phyloP scores from a whole-genome alignment of 2,888 invertebrate genomes.

The Hypercompe scribonia region DNA sequence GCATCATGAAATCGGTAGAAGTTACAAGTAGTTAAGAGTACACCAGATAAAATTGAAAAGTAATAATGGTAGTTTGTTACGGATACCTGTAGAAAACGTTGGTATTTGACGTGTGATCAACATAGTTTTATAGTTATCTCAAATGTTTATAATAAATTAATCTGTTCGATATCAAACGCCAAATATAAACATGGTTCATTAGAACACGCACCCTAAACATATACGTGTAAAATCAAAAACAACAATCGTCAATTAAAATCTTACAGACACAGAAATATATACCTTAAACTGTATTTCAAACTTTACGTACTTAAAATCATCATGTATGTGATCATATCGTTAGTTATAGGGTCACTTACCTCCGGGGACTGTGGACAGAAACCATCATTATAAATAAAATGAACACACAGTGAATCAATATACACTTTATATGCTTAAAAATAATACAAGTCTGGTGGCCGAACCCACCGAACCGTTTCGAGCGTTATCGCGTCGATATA shows the following conservation, averaged over 20 bases:
- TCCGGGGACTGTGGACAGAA: constrained; percentile 80
- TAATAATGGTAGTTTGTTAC: constrained; percentile 25
- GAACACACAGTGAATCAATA: constrained; percentile 84
- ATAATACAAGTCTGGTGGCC: constrained; percentile 77
- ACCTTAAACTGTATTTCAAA: constrained; percentile 27
- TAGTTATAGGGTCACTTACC: constrained; percentile 78
- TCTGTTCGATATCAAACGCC: constrained; percentile 29
- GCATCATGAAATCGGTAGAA: constrained; percentile 44
- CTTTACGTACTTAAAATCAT: constrained; percentile 33
- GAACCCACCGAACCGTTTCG: constrained; percentile 65
- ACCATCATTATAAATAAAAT: constrained; percentile 84
- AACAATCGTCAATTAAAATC: constrained; percentile 21
- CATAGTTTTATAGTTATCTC: neutral
- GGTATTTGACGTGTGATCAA: constrained; percentile 32
- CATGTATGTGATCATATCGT: constrained; percentile 34
- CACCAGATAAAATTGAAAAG: constrained; percentile 27
- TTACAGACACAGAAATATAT: constrained; percentile 33
- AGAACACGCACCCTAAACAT: constrained; percentile 25
- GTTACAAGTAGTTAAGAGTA: constrained; percentile 33
- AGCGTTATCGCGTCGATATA: constrained; percentile 57
- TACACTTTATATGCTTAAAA: constrained; percentile 86
- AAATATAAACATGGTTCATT: constrained; percentile 26
- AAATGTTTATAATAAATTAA: neutral
- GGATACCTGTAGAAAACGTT: constrained; percentile 22
- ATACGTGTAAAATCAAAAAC: constrained; percentile 29